These are phyloP conservation scores for Antechinus flavipes DNA, from an alignment of 2,113 vertebrate species.

Conservation along the genomic window DNA sequence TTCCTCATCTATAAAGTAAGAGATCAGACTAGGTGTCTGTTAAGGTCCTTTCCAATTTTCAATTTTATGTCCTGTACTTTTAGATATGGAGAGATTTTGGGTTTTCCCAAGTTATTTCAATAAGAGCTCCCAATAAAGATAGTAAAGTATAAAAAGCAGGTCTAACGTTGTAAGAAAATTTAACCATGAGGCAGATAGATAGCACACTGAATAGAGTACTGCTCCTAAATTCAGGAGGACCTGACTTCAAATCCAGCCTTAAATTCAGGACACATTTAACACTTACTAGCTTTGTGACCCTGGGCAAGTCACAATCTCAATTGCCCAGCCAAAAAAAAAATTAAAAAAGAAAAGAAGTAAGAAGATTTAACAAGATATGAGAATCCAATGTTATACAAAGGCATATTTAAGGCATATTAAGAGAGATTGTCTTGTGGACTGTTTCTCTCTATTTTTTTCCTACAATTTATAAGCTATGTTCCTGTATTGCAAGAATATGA, in stretches of 20 bases:
- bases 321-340: too few relatives aligned
- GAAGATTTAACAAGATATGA: neutral
- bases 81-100: neutral
- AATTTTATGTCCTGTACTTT: neutral
- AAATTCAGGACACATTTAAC: too few relatives aligned
- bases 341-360: neutral
- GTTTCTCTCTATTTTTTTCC: neutral
- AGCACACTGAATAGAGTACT: too few relatives aligned
- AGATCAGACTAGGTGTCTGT: neutral
- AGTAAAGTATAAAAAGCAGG: constrained; percentile 53
- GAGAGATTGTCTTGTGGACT: neutral
- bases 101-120: constrained; percentile 42
- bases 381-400: neutral
- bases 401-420: neutral
- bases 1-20: neutral
- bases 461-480: neutral
- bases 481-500: neutral
- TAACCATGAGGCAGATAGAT: too few relatives aligned
- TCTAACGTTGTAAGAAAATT: constrained; percentile 19
- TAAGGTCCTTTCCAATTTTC: neutral
- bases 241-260: too few relatives aligned
- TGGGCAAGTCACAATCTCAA: too few relatives aligned
- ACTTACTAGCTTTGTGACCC: too few relatives aligned
- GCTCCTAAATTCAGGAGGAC: too few relatives aligned
- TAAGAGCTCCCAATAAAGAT: constrained; percentile 62